Conservation (phyloP, 2,113 vertebrate genomes). For the Turnix velox region DNA sequence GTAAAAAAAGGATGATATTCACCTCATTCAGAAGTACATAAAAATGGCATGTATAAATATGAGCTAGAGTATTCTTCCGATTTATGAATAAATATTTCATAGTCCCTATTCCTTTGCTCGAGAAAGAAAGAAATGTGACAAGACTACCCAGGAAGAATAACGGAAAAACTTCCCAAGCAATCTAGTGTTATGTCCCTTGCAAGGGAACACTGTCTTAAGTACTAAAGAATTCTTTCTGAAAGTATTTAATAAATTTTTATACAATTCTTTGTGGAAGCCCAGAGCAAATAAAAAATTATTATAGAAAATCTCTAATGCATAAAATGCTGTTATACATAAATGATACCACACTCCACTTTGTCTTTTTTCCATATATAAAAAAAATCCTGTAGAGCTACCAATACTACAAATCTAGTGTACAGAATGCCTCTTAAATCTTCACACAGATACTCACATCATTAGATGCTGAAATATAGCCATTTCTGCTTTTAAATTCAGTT, state of each 20-base stretch:
- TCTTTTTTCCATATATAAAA: slow-evolving; percentile 16
- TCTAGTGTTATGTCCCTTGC: background rate
- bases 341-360: background rate
- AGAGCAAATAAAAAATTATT: background rate
- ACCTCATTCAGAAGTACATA: background rate
- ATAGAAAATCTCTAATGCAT: background rate
- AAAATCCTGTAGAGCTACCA: slow-evolving; percentile 32
- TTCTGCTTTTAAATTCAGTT: background rate
- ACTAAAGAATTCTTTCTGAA: background rate
- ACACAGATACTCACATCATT: background rate
- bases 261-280: background rate
- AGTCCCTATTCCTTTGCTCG: background rate
- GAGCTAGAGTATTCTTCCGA: background rate
- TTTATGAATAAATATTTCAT: background rate
- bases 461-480: background rate
- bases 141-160: background rate
- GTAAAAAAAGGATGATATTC: background rate
- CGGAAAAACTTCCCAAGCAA: background rate
- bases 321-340: background rate
- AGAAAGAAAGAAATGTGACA: background rate
- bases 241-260: background rate
- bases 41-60: background rate
- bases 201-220: background rate
- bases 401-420: slow-evolving; percentile 2
- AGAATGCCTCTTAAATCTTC: background rate